These are phyloP conservation scores for Emydoidea blandingii DNA, from an alignment of 2,797 vertebrate species.

Conservation along the genomic window DNA sequence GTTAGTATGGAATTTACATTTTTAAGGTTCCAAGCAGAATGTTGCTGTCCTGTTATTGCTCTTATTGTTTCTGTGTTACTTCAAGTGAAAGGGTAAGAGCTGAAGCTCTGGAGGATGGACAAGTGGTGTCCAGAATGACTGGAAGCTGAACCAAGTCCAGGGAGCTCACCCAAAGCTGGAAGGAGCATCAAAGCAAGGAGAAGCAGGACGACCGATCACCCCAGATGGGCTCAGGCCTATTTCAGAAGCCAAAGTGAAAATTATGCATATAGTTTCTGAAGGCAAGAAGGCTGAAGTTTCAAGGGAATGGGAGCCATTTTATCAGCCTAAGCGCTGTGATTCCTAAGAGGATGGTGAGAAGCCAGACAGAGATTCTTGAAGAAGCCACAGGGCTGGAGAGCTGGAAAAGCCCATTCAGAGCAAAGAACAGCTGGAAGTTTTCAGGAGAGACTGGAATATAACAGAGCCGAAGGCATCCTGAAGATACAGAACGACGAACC, in stretches of 20 bases:
- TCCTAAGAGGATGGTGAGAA: background rate
- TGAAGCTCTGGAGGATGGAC: background rate
- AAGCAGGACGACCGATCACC: background rate
- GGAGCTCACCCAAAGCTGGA: background rate
- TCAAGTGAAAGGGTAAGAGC: conserved; percentile 2
- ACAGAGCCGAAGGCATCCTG: background rate
- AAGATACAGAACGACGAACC: background rate
- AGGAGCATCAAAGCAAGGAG: conserved; percentile 5
- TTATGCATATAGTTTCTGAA: background rate
- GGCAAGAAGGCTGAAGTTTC: background rate
- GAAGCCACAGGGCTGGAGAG: background rate
- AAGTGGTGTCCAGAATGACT: background rate
- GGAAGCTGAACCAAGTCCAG: background rate
- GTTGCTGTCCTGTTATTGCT: background rate
- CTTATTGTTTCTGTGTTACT: background rate
- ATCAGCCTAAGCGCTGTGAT: background rate
- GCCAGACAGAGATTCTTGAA: background rate
- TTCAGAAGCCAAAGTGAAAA: background rate
- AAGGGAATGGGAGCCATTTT: background rate
- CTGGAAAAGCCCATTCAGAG: background rate
- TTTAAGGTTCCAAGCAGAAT: conserved; percentile 26
- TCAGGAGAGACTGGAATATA: background rate
- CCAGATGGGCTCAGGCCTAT: background rate
- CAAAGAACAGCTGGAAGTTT: background rate
- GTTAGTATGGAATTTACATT: background rate